phyloP scores from a whole-genome alignment of 30 jellyfish, hydroid and myxozoan species.

The Rhopilema esculentum region DNA sequence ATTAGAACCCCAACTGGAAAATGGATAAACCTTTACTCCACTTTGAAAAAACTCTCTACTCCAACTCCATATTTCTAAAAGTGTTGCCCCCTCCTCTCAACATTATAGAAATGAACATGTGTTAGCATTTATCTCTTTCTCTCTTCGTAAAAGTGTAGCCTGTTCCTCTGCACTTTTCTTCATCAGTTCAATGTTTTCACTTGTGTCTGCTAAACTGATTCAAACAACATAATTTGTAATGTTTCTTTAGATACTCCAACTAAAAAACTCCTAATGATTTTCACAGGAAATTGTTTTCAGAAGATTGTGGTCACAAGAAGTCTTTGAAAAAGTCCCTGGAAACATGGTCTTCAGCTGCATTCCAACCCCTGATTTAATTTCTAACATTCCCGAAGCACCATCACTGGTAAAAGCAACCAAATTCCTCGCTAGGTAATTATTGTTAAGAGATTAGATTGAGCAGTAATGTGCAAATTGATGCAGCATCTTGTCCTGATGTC shows the following conservation, averaged over 20 bases:
- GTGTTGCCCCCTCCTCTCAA: too few species aligned
- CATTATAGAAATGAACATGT: too few species aligned
- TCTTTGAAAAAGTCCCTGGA: conserved; percentile 38
- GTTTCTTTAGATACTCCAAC: neutral
- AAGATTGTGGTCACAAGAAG: conserved; percentile 15
- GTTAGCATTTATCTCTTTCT: too few species aligned
- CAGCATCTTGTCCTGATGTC: conserved; percentile 35
- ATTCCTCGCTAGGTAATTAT: conserved; percentile 16
- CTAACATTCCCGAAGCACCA: conserved; percentile 38
- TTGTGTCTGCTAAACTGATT: too few species aligned
- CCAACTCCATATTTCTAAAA: too few species aligned
- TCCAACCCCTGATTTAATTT: conserved; percentile 17
- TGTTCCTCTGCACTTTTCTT: too few species aligned
- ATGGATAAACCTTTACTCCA: too few species aligned
- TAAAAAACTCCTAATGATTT: neutral
- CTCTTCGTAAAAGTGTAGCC: too few species aligned
- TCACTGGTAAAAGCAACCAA: conserved; percentile 57
- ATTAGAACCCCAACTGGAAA: too few species aligned
- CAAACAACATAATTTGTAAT: too few species aligned
- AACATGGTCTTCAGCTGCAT: conserved; percentile 3
- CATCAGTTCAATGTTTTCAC: too few species aligned
- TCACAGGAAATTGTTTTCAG: neutral
- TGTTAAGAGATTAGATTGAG: neutral
- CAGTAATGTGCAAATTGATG: neutral
- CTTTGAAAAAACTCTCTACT: too few species aligned